These are phyloP conservation scores for Dendrocincla fuliginosa DNA, from an alignment of 2,797 vertebrate genomes.

Conservation along the genomic window DNA sequence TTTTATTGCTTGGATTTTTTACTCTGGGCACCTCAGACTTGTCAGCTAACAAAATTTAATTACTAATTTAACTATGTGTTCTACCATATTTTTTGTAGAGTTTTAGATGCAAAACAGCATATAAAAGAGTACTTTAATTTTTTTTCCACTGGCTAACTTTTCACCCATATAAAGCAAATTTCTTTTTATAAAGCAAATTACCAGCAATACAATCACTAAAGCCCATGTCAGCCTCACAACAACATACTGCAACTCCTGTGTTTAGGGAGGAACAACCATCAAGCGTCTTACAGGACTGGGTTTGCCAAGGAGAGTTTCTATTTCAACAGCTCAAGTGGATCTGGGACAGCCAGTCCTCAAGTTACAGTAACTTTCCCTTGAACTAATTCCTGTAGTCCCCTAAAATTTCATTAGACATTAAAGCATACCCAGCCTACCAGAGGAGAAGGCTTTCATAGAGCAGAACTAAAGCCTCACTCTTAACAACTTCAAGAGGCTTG, in stretches of 20 bases:
- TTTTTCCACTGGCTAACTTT: neutral
- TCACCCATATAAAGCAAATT: neutral
- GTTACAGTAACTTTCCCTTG: slow-evolving; percentile 15
- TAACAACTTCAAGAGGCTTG: neutral
- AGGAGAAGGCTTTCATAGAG: neutral
- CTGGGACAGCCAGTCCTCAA: neutral
- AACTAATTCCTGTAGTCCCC: neutral
- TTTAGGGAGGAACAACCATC: neutral
- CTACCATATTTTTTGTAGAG: neutral
- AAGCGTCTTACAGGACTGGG: neutral
- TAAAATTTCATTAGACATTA: neutral
- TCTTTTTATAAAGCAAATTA: no score
- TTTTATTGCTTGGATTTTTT: neutral
- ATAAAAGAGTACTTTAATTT: neutral
- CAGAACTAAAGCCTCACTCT: neutral
- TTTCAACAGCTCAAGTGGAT: slow-evolving; percentile 1
- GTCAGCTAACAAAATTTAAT: neutral
- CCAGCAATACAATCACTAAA: neutral
- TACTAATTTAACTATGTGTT: neutral
- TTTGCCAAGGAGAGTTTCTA: neutral
- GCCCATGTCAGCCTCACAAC: neutral
- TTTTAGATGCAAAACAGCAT: neutral
- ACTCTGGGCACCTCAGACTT: neutral
- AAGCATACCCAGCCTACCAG: neutral
- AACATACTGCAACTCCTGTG: neutral